These are phyloP conservation scores for Neoniphon sammara DNA, from an alignment of 2,797 vertebrate genomes.

Conservation along the genomic window DNA sequence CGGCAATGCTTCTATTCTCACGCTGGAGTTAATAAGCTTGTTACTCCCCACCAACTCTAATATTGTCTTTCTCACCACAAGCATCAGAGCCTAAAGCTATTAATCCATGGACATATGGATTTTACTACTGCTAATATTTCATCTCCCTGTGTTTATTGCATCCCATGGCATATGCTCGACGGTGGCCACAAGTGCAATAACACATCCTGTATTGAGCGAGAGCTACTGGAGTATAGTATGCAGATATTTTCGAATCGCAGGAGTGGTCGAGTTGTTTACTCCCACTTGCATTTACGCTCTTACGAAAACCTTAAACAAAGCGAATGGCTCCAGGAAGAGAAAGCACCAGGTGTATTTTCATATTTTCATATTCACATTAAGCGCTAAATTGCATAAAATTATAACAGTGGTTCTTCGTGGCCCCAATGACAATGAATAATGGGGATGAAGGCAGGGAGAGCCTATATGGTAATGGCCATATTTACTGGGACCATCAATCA, in stretches of 20 bases:
- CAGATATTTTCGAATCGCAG: slow-evolving; percentile 14
- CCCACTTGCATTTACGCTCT: background rate
- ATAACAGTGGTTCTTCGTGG: slow-evolving; percentile 57
- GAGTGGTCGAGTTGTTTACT: background rate
- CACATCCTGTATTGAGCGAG: slow-evolving; percentile 45
- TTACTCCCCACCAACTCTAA: slow-evolving; percentile 77
- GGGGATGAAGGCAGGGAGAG: slow-evolving; percentile 64
- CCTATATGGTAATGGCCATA: slow-evolving; percentile 77
- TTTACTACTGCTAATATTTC: slow-evolving; percentile 76
- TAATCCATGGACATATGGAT: slow-evolving; percentile 76
- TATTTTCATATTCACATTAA: slow-evolving; percentile 65
- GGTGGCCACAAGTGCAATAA: slow-evolving; percentile 56
- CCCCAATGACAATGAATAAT: slow-evolving; percentile 80
- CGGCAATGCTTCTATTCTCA: slow-evolving; percentile 55
- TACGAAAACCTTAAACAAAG: background rate
- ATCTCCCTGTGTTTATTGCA: slow-evolving; percentile 70
- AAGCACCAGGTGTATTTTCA: slow-evolving; percentile 18
- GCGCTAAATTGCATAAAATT: slow-evolving; percentile 77
- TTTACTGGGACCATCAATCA: slow-evolving; percentile 82
- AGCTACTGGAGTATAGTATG: slow-evolving; percentile 31
- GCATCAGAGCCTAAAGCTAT: slow-evolving; percentile 66
- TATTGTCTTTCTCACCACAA: slow-evolving; percentile 75
- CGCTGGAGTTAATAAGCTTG: slow-evolving; percentile 77
- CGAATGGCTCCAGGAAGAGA: background rate
- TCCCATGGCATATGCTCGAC: slow-evolving; percentile 53